Conservation (phyloP, 37 sponge, comb jelly and placozoan species). For the Dysidea cf. avara region DNA sequence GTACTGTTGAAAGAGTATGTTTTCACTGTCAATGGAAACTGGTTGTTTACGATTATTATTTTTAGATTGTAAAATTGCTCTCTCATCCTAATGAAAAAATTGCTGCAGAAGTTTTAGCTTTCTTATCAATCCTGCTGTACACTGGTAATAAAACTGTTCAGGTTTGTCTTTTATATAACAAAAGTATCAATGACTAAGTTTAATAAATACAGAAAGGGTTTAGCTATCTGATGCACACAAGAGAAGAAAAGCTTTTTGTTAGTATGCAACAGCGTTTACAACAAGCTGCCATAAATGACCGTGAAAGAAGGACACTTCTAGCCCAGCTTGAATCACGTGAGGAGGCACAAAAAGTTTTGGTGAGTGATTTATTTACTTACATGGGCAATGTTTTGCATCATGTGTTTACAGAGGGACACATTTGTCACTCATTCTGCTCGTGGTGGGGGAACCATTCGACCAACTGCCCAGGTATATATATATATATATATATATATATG, state of each 20-base stretch:
- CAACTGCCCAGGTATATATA: too few relatives aligned
- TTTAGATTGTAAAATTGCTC: slow-evolving; percentile 50
- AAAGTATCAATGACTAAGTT: too few relatives aligned
- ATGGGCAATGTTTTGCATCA: too few relatives aligned
- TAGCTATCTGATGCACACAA: slow-evolving; percentile 4
- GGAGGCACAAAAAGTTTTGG: slow-evolving; percentile 11
- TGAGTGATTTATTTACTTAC: background rate
- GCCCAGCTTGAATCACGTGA: slow-evolving; percentile 1
- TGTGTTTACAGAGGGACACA: too few relatives aligned
- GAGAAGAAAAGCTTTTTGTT: slow-evolving; percentile 42
- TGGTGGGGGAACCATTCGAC: too few relatives aligned
- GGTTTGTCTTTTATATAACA: too few relatives aligned
- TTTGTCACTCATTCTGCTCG: too few relatives aligned
- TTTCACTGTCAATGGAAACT: background rate
- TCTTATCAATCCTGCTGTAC: slow-evolving; percentile 31
- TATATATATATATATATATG: too few relatives aligned
- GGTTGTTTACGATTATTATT: background rate
- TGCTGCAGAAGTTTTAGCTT: slow-evolving; percentile 42
- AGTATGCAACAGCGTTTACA: slow-evolving; percentile 10
- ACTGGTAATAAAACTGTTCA: slow-evolving; percentile 43
- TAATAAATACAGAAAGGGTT: background rate
- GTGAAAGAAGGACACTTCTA: slow-evolving; percentile 34
- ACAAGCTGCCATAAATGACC: background rate
- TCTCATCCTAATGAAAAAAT: slow-evolving; percentile 40
- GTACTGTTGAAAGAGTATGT: too few relatives aligned